phyloP scores from a whole-genome alignment of 1,140 invertebrate genomes.

The Colletes gigas region DNA sequence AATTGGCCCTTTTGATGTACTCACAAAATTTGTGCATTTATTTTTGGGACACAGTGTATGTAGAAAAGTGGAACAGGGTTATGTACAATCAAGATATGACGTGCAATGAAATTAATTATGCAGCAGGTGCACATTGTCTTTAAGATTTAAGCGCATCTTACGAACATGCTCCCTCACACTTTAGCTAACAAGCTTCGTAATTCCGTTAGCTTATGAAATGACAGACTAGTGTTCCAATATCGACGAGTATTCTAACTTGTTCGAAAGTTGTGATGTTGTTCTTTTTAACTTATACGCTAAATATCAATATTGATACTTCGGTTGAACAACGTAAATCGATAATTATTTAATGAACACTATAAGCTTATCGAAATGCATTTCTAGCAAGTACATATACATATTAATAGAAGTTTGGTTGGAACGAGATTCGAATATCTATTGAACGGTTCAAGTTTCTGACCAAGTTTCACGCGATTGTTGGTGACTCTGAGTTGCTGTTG shows the following conservation, averaged over 20 bases:
- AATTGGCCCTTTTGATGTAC: too few species aligned
- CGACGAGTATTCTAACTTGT: not conserved
- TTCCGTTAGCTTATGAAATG: not conserved
- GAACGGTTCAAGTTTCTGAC: too few species aligned
- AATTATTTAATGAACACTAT: too few species aligned
- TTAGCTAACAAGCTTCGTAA: not conserved
- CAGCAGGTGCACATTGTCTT: constrained; percentile 3
- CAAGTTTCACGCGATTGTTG: too few species aligned
- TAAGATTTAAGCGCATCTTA: not conserved
- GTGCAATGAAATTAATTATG: not conserved
- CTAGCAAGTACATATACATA: too few species aligned
- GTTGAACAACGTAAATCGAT: too few species aligned
- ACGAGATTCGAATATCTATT: too few species aligned
- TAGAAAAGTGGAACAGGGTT: not conserved
- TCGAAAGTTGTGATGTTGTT: not conserved
- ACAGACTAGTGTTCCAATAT: not conserved
- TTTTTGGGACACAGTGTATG: not conserved
- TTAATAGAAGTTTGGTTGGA: too few species aligned
- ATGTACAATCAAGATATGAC: not conserved
- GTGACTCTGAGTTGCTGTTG: too few species aligned
- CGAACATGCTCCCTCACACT: not conserved
- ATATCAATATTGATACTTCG: too few species aligned
- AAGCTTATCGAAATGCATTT: too few species aligned
- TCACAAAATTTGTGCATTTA: too few species aligned
- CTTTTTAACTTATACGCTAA: not conserved